phyloP scores from a whole-genome alignment of 2,113 vertebrate species.

The Pheucticus melanocephalus region DNA sequence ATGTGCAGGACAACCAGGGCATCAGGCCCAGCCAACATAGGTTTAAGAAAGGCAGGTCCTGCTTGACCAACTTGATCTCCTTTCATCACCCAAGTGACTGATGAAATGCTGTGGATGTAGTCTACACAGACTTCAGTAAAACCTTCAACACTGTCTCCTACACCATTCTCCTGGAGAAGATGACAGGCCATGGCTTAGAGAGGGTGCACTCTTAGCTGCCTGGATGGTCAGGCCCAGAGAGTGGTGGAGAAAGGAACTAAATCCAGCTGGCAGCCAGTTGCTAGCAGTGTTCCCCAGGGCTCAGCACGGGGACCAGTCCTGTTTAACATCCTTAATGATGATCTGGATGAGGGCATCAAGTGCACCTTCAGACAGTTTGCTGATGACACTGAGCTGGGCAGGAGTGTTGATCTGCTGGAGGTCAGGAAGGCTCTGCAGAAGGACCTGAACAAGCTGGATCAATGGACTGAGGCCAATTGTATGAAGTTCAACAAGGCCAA shows the following conservation, averaged over 20 bases:
- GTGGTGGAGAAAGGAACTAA: not conserved
- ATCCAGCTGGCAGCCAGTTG: fast-evolving
- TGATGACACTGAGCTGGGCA: not conserved
- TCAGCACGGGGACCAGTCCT: not conserved
- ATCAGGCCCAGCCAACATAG: not conserved
- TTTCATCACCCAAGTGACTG: not conserved
- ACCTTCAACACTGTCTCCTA: not conserved
- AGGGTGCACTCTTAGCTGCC: not conserved
- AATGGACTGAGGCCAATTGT: not conserved
- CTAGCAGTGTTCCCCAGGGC: not conserved
- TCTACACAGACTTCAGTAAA: not conserved
- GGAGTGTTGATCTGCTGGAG: not conserved
- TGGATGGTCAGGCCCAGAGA: not conserved
- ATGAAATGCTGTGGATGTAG: not conserved
- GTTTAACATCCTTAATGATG: not conserved
- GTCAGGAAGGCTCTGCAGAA: not conserved
- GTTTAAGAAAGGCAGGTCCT: not conserved
- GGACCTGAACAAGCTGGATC: not conserved
- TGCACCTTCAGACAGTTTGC: not conserved
- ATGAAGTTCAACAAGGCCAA: not conserved
- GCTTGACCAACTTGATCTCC: not conserved
- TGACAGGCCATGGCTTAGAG: not conserved
- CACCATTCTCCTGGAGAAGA: not conserved
- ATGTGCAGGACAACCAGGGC: not conserved
- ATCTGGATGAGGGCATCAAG: not conserved